Conservation (phyloP, 2,888 invertebrate species). For the Trissolcus brochymenae region DNA sequence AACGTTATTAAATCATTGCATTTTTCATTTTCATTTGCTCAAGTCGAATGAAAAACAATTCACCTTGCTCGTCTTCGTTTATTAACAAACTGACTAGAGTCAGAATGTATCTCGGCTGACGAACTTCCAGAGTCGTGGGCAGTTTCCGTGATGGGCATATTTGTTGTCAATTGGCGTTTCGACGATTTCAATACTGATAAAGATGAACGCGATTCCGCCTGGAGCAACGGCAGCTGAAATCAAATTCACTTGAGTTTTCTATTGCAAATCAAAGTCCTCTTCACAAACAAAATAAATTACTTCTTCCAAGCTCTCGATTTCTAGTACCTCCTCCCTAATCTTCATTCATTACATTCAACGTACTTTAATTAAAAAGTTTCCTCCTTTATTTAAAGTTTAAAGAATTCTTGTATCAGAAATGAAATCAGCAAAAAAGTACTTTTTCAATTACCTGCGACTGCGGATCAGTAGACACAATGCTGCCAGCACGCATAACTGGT, state of each 20-base stretch:
- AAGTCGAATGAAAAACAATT: conserved; percentile 4
- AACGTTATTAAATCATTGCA: conserved; percentile 5
- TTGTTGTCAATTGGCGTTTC: conserved; percentile 77
- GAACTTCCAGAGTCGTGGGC: conserved; percentile 77
- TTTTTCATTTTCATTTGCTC: background rate
- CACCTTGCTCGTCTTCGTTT: conserved; percentile 72
- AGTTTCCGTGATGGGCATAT: conserved; percentile 76
- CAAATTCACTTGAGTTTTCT: background rate
- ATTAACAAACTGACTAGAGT: conserved; percentile 77
- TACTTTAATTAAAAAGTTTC: background rate
- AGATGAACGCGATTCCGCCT: conserved; percentile 78
- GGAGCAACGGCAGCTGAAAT: conserved; percentile 74
- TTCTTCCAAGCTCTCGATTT: no score
- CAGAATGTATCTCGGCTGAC: conserved; percentile 77
- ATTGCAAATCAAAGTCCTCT: no score
- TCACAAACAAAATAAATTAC: no score
- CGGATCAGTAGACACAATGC: conserved; percentile 83
- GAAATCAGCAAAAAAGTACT: background rate
- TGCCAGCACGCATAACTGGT: conserved; percentile 84
- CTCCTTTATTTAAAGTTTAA: no score
- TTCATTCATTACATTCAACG: background rate
- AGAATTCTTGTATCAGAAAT: background rate
- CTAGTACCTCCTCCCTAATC: no score
- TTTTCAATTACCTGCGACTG: conserved; percentile 72
- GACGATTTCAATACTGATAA: conserved; percentile 77